Percentiles rank a stretch among this genome's conserved stretches.
phyloP scores from a whole-genome alignment of 2,113 vertebrate species.

The Oreochromis tanganicae region DNA sequence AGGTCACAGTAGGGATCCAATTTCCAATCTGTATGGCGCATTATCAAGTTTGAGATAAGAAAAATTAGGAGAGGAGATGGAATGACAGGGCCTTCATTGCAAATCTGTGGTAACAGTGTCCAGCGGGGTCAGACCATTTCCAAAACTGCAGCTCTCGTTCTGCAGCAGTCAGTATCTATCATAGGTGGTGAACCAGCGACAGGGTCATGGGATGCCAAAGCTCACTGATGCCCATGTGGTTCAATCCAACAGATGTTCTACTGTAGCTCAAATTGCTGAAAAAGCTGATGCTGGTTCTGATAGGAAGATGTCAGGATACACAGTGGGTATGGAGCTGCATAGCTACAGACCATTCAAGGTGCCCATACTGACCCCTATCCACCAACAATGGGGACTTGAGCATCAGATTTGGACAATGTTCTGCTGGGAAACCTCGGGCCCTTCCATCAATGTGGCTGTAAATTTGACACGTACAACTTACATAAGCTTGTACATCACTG shows the following conservation, averaged over 20 bases:
- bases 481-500: background rate
- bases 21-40: background rate
- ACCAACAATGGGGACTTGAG: background rate
- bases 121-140: background rate
- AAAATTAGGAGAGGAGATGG: background rate
- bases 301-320: background rate
- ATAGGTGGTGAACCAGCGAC: background rate
- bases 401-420: background rate
- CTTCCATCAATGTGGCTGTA: background rate
- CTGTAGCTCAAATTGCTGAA: background rate
- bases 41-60: background rate
- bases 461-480: background rate
- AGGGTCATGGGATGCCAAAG: background rate
- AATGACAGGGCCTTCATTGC: background rate
- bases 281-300: background rate
- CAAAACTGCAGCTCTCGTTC: background rate
- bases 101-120: background rate
- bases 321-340: background rate
- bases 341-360: background rate
- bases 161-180: background rate
- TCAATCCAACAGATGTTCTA: background rate
- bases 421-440: background rate
- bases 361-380: background rate
- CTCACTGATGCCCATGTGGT: background rate
- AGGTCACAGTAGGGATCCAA: background rate